A percentile compares a stretch with the other conserved stretches of the same genome.
Evolutionary conservation across 1,140 invertebrate genomes (phyloP).

Genomic region (Wasmannia auropunctata): DNA sequence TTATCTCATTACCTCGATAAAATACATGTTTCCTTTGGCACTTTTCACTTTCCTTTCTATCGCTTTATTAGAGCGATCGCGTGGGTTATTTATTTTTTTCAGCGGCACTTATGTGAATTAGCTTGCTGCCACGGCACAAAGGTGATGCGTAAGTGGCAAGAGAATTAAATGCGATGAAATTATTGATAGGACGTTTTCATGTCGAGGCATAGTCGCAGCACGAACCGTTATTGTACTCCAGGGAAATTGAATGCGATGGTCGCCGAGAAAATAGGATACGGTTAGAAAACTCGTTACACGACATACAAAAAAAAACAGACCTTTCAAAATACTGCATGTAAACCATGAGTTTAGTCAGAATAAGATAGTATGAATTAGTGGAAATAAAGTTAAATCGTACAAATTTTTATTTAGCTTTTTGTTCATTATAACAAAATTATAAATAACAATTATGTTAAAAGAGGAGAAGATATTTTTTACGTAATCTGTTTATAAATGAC

Average conservation of each 20-base stretch:
- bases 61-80: neutral
- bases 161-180: slow-evolving; percentile 54
- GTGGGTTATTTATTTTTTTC: slow-evolving; percentile 22
- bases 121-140: neutral
- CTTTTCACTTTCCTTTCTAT: neutral
- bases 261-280: slow-evolving; percentile 35
- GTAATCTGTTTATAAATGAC: neutral
- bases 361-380: neutral
- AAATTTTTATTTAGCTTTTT: neutral
- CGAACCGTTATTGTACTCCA: slow-evolving; percentile 22
- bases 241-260: slow-evolving; percentile 49
- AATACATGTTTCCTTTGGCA: neutral
- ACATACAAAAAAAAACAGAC: slow-evolving; percentile 6
- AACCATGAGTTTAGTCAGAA: neutral
- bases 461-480: neutral
- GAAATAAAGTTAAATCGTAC: neutral
- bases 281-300: slow-evolving; percentile 47
- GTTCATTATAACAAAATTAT: neutral
- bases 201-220: slow-evolving; percentile 6
- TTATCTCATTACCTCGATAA: neutral
- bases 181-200: slow-evolving; percentile 43
- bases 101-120: slow-evolving; percentile 1
- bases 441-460: neutral
- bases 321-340: slow-evolving; percentile 8
- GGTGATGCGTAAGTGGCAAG: neutral